Evolutionary conservation across 2,797 vertebrate genomes (phyloP).

Genomic region (Melanotaenia parkinsoni): DNA sequence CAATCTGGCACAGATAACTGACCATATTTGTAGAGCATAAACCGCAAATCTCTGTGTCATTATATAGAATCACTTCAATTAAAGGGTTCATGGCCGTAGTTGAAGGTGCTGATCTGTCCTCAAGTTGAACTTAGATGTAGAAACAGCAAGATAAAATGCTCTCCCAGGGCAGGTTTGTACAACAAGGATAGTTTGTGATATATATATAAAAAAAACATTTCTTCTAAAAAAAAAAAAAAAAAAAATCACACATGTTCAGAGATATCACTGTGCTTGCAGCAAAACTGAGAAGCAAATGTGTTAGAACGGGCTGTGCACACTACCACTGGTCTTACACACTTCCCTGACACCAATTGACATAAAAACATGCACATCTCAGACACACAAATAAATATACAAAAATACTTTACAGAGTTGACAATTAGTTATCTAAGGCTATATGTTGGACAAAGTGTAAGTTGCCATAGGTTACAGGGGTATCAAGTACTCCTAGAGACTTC

Average conservation of each 20-base stretch:
- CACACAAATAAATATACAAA: background rate
- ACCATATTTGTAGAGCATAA: background rate
- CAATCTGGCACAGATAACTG: background rate
- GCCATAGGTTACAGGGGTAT: conserved; percentile 33
- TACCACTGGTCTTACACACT: conserved; percentile 19
- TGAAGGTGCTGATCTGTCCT: background rate
- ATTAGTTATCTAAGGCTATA: conserved; percentile 36
- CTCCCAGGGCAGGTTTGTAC: conserved; percentile 26
- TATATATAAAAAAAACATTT: conserved; percentile 11
- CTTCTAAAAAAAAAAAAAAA: conserved; percentile 1
- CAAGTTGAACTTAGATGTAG: conserved; percentile 19
- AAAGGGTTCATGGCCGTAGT: background rate
- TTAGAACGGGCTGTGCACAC: conserved; percentile 25
- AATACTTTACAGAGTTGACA: conserved; percentile 13
- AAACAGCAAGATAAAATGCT: conserved; percentile 22
- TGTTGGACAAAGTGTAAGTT: conserved; percentile 41
- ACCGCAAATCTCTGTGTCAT: background rate
- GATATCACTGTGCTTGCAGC: conserved; percentile 19
- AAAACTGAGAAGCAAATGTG: conserved; percentile 5
- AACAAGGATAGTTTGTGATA: conserved; percentile 41
- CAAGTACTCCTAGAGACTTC: conserved; percentile 16
- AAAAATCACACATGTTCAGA: conserved; percentile 28
- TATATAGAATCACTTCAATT: background rate
- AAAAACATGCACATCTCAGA: conserved; percentile 6
- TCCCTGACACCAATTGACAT: conserved; percentile 26